phyloP scores from a whole-genome alignment of 2,797 vertebrate genomes.

The Linurgus olivaceus region DNA sequence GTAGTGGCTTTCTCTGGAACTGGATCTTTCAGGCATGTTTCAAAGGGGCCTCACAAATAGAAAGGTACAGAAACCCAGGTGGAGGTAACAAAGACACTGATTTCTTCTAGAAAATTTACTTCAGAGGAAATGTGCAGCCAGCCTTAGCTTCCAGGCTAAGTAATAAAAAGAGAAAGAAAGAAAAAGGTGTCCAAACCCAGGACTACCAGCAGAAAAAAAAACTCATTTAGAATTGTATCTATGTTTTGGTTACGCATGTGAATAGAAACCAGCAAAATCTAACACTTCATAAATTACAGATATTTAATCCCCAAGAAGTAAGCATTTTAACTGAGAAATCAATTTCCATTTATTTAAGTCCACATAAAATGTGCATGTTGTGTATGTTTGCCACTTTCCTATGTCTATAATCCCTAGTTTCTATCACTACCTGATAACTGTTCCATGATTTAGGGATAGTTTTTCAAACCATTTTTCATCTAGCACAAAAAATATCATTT shows the following conservation, averaged over 20 bases:
- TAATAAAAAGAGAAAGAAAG: not conserved
- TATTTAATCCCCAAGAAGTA: not conserved
- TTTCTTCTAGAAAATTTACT: not conserved
- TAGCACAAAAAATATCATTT: not conserved
- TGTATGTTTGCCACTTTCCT: not conserved
- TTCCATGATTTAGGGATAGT: not conserved
- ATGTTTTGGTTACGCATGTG: not conserved
- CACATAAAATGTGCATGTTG: not conserved
- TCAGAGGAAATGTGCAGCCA: not conserved
- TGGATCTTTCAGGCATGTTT: not conserved
- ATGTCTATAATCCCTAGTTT: not conserved
- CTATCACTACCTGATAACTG: not conserved
- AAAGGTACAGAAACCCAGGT: not conserved
- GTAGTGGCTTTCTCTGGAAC: not conserved
- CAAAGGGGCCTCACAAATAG: not conserved
- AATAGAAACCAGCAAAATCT: not conserved
- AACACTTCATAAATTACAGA: not conserved
- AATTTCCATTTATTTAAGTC: not conserved
- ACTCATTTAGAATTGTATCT: not conserved
- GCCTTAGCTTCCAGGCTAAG: not conserved
- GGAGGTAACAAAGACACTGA: not conserved
- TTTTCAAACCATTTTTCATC: not conserved
- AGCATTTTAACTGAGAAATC: conserved; percentile 8
- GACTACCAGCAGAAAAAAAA: not conserved
- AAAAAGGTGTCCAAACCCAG: not conserved